Percentiles rank a stretch among this genome's conserved stretches.
phyloP scores from a whole-genome alignment of 2,797 vertebrate genomes.

The Dendrocincla fuliginosa region DNA sequence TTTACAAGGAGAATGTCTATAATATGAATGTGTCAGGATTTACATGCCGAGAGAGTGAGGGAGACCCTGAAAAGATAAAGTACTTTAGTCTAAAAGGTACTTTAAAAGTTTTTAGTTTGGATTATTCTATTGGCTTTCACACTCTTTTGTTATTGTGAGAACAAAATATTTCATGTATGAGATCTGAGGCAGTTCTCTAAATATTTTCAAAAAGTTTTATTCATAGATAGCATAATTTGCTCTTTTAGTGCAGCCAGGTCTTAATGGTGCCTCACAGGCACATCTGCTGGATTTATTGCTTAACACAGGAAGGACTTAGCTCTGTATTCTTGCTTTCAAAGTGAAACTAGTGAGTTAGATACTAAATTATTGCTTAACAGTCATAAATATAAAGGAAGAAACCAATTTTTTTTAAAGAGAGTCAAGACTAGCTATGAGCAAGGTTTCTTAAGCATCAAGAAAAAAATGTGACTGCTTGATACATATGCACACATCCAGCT shows the following conservation, averaged over 20 bases:
- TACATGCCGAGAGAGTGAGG: not conserved
- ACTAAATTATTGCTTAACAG: not conserved
- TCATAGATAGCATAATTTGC: not conserved
- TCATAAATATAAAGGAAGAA: conserved; percentile 11
- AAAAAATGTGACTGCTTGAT: conserved; percentile 3
- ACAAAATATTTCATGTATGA: not conserved
- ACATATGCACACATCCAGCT: not conserved
- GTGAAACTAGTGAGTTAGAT: not conserved
- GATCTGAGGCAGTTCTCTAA: not conserved
- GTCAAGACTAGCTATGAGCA: not conserved
- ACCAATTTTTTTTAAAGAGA: not conserved
- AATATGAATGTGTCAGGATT: not conserved
- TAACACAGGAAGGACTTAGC: not conserved
- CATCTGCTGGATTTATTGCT: not conserved
- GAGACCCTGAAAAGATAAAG: not conserved
- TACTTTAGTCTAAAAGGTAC: not conserved
- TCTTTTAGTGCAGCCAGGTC: not conserved
- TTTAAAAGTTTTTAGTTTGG: not conserved
- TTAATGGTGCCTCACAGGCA: not conserved
- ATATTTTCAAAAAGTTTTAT: not conserved
- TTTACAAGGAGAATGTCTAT: not conserved
- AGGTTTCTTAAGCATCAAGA: conserved; percentile 9
- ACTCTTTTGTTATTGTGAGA: not conserved
- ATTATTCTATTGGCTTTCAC: not conserved
- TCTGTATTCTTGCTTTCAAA: not conserved